Evolutionary conservation across 2,888 invertebrate genomes (phyloP), one percentile per base, ranked within the genome.

Genomic region (Stratiomys singularior): DNA sequence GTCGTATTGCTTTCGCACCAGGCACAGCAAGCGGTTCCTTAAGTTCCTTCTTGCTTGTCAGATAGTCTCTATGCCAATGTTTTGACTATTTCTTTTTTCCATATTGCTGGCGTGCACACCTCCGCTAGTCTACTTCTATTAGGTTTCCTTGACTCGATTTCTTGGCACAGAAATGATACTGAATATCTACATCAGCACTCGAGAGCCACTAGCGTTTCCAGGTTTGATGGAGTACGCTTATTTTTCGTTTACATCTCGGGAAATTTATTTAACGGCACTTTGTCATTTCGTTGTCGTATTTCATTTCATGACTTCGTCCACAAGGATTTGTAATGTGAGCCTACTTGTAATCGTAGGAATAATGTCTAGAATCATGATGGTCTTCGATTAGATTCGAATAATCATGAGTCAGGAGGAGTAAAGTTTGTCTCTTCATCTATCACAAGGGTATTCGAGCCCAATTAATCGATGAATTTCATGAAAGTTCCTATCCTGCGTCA

Each of bases 171-270:
- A 27, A 25, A 27, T 63, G 28, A 23, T 15, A 63, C 63, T 25
- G 4, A 13, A 63, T 25, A 27, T 25, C 63, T 63, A 5, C 63
- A 63, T 27, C 27, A 63, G 63, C 5, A 63, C 63, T 63, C 63
- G 1, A 63, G 27, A 63, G 27, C 11, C 63, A 63, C 63, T 63
- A 63, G 1, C 28, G 63, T 63, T 63, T 58, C 28, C n/a, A 5
- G 27, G 15, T 11, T 63, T 23, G 27, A 69, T 23, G 23, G 46
- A 69, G 46, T 69, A 69, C 46, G 46, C 69, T 69, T 25, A 47
- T 25, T 46, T 69, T 11, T 30, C 37, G 37, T 47, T 25, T 15
- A 63, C 63, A 63, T 23, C 15, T 27, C 27, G 63, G 13, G 27
- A 63, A 25, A 27, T 63, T 63, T 63, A 27, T 5, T 2, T 63